Conservation (phyloP, 2,113 vertebrate genomes). For the Halichoerus grypus region DNA sequence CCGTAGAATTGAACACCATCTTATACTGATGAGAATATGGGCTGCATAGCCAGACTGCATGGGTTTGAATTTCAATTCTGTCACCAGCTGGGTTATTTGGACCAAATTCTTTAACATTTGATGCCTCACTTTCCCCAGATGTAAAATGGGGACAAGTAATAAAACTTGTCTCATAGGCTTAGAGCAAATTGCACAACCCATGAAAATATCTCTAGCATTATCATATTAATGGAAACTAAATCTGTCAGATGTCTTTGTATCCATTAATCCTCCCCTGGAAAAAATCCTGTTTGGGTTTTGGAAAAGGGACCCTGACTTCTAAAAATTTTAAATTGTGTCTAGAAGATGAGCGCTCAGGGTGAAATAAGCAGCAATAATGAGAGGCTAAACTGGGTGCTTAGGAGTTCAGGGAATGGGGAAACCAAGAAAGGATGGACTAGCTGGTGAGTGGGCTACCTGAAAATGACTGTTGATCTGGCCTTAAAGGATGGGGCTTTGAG, state of each 20-base stretch:
- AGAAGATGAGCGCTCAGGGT: neutral
- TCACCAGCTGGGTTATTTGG: neutral
- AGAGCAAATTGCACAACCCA: neutral
- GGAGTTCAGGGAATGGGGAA: neutral
- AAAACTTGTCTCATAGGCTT: neutral
- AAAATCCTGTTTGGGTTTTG: neutral
- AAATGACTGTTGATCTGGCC: neutral
- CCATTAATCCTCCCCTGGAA: neutral
- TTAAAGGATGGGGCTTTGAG: neutral
- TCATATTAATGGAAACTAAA: constrained; percentile 2
- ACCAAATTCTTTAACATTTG: constrained; percentile 18
- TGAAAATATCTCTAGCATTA: constrained; percentile 9
- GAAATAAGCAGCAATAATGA: neutral
- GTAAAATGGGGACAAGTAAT: constrained; percentile 24
- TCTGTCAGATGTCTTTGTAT: neutral
- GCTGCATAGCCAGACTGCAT: neutral
- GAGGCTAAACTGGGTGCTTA: neutral
- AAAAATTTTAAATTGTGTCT: neutral
- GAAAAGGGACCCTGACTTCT: neutral
- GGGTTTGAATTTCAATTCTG: neutral
- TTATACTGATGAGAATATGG: neutral
- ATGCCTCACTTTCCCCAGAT: neutral
- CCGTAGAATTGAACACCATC: neutral
- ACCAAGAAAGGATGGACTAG: neutral
- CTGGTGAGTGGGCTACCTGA: neutral